Percentiles rank a stretch among this genome's conserved stretches.
Evolutionary conservation across 2,888 invertebrate species (phyloP).

Genomic region (Leucophenga montana): DNA sequence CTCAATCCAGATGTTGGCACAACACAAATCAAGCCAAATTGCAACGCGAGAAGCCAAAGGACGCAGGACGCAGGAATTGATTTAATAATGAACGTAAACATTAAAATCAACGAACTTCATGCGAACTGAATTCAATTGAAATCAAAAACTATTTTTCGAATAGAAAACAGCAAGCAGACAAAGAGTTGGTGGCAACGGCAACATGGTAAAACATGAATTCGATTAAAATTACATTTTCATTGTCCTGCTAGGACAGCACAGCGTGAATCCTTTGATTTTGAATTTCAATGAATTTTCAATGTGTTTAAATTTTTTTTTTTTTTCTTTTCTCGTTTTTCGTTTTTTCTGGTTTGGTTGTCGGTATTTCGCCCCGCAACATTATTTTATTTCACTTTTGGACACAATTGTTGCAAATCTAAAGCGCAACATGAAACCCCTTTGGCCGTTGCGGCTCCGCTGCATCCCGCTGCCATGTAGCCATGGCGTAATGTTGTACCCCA

Average conservation of each 20-base stretch:
- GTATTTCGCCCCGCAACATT: conserved; percentile 32
- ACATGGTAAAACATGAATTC: conserved; percentile 50
- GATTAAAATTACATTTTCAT: conserved; percentile 62
- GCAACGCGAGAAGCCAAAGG: conserved; percentile 28
- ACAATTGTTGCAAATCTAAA: conserved; percentile 36
- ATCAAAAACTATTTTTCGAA: conserved; percentile 49
- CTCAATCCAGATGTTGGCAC: conserved; percentile 63
- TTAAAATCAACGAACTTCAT: background rate
- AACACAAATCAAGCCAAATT: conserved; percentile 62
- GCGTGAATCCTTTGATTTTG: conserved; percentile 64
- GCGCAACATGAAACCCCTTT: conserved; percentile 29
- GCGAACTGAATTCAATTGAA: conserved; percentile 29
- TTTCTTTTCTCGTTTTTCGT: conserved; percentile 46
- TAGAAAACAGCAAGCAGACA: background rate
- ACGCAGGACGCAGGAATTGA: conserved; percentile 18
- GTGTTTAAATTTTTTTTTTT: conserved; percentile 63
- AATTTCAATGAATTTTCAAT: conserved; percentile 53
- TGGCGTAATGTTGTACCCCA: background rate
- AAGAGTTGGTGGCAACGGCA: background rate
- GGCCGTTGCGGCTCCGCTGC: background rate
- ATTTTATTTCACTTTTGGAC: conserved; percentile 20
- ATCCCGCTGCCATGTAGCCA: background rate
- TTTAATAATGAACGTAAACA: conserved; percentile 18
- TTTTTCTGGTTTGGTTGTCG: no score
- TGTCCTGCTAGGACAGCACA: conserved; percentile 38